Evolutionary conservation across 30 jellyfish, hydroid and myxozoan genomes (phyloP).

Genomic region (Cassiopea andromeda): DNA sequence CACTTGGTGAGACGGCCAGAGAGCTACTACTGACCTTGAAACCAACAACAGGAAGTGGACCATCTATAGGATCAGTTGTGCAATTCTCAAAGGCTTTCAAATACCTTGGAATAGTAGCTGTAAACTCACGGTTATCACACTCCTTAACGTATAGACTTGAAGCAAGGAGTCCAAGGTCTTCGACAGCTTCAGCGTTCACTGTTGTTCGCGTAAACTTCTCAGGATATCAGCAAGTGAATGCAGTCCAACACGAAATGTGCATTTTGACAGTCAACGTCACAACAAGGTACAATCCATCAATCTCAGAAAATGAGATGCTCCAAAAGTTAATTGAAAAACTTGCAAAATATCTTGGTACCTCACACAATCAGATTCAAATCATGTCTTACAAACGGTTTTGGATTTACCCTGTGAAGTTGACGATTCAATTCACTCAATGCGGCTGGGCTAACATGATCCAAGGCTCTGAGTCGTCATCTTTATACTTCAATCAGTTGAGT

Average conservation of each 20-base stretch:
- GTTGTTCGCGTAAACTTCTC: slow-evolving; percentile 20
- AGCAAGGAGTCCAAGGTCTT: slow-evolving; percentile 61
- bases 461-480: background rate
- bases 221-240: background rate
- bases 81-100: slow-evolving; percentile 27
- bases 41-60: slow-evolving; percentile 14
- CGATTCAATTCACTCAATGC: slow-evolving; percentile 73
- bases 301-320: slow-evolving; percentile 55
- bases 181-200: slow-evolving; percentile 22
- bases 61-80: slow-evolving; percentile 2
- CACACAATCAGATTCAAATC: slow-evolving; percentile 20
- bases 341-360: slow-evolving; percentile 17
- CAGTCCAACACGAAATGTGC: slow-evolving; percentile 10
- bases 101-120: slow-evolving; percentile 5
- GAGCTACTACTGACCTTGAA: slow-evolving; percentile 44
- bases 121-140: slow-evolving; percentile 1
- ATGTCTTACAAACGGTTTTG: slow-evolving; percentile 34
- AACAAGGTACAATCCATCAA: slow-evolving; percentile 33
- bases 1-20: slow-evolving; percentile 68
- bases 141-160: slow-evolving; percentile 8
- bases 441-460: slow-evolving; percentile 47
- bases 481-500: slow-evolving; percentile 50
- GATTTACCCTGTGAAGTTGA: slow-evolving; percentile 2
- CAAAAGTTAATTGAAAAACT: slow-evolving; percentile 34
- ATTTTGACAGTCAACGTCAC: slow-evolving; percentile 36